Evolutionary conservation across 2,113 vertebrate genomes (phyloP), one percentile per base, ranked within the genome.

Genomic region (Amblyopsis rosae): DNA sequence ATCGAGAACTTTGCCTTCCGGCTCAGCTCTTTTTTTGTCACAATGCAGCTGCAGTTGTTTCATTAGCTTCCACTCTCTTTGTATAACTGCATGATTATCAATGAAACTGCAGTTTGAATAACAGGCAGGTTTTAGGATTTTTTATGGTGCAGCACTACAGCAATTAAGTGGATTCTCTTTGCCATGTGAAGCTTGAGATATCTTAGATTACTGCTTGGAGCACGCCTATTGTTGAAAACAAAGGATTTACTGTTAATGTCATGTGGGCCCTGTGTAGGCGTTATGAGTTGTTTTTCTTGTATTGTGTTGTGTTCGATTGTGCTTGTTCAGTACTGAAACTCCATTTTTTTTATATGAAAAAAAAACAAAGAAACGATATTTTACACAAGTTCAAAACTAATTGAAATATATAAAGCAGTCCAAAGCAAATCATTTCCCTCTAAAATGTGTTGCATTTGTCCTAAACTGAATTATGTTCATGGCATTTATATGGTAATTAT

Each of bases 91-190:
- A 84, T 79, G 65, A 78, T 85, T 72, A 81, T 65, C 72, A 69
- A 69, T 61, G 48, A 49, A 65, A 56, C 41, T 74, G 73, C 61
- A 55, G 53, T 78, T 80, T 73, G 68, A 72, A 73, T 77, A 77
- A 33, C 70, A 83, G 47, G 35, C 65, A 73, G 82, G 48, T 75
- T 47, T 75, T 76, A 60, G 69, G 50, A 48, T 84, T 85, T 73
- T 67, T 75, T 76, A 76, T 73, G 65, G 83, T 82, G 84, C 35
- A 8, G 78, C 85, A 81, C 76, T 74, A 62, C 65, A 85, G 87
- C 90, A 92, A 92, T 91, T 92, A 92, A 92, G 90, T 86, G 86
- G 90, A 89, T 90, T 89, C 84, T 76, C 86, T 70, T 81, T 86
- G 82, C 88, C 86, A 86, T 75, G 71, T 76, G 82, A 71, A 80